Conservation (phyloP, 1,140 invertebrate species). For the Heliconius melpomene region DNA sequence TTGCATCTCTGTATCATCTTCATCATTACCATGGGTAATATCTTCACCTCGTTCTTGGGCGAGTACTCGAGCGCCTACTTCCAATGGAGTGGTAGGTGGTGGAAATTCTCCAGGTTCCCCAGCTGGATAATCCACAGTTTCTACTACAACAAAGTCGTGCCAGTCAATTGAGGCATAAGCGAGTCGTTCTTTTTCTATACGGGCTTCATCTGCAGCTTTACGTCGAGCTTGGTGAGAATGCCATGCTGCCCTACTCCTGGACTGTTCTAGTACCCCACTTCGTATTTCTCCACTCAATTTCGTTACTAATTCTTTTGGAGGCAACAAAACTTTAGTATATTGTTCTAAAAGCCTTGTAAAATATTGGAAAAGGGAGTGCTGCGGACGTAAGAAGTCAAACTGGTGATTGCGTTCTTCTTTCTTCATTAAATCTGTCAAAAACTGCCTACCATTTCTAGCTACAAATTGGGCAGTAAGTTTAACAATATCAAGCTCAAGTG, state of each 20-base stretch:
- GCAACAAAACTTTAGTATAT: conserved; percentile 97
- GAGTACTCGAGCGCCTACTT: conserved; percentile 96
- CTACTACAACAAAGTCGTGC: conserved; percentile 99
- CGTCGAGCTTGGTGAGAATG: conserved; percentile 96
- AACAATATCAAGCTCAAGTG: conserved; percentile 98
- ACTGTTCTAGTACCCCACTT: conserved; percentile 92
- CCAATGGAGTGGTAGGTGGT: conserved; percentile 97
- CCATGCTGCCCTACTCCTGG: conserved; percentile 98
- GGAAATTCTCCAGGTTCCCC: conserved; percentile 98
- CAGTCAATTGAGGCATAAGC: conserved; percentile 99
- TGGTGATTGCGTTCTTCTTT: conserved; percentile 98
- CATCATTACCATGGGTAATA: conserved; percentile 66
- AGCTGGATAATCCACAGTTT: conserved; percentile 99
- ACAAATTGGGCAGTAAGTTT: conserved; percentile 99
- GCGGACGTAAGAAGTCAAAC: conserved; percentile 99
- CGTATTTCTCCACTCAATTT: conserved; percentile 90
- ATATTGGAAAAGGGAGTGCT: conserved; percentile 99
- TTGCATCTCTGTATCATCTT: conserved; percentile 86
- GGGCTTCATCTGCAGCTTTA: conserved; percentile 95
- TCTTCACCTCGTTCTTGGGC: conserved; percentile 87
- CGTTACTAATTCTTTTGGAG: conserved; percentile 93
- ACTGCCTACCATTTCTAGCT: conserved; percentile 98
- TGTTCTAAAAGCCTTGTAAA: conserved; percentile 99
- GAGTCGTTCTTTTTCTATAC: conserved; percentile 96
- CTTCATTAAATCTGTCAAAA: conserved; percentile 99